These are phyloP conservation scores for Pemphredon lugubris DNA, from an alignment of 2,888 invertebrate genomes.

Conservation along the genomic window DNA sequence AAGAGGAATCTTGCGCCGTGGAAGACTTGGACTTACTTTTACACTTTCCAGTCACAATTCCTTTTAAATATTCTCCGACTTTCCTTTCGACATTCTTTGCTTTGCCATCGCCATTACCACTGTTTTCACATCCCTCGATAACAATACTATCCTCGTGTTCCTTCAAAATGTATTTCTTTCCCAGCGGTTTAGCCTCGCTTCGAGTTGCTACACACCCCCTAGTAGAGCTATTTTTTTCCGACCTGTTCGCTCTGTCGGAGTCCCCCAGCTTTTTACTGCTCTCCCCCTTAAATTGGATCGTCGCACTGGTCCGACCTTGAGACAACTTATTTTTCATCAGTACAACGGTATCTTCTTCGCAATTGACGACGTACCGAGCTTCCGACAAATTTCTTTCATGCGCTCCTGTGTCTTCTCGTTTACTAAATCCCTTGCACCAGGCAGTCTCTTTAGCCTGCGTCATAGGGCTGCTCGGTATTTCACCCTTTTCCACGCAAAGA, in stretches of 20 bases:
- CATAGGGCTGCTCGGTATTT: slow-evolving; percentile 78
- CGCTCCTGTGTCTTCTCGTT: slow-evolving; percentile 35
- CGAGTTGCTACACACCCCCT: not conserved
- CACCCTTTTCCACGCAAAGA: slow-evolving; percentile 77
- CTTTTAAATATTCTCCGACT: slow-evolving; percentile 7
- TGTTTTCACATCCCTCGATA: slow-evolving; percentile 60
- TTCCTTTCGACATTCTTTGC: slow-evolving; percentile 13
- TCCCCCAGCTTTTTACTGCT: slow-evolving; percentile 11
- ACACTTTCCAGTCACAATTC: slow-evolving; percentile 1
- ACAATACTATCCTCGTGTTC: slow-evolving; percentile 70
- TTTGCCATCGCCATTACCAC: slow-evolving; percentile 7
- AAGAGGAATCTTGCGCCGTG: not conserved
- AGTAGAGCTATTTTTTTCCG: slow-evolving; percentile 3
- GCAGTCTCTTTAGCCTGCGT: slow-evolving; percentile 71
- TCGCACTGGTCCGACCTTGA: not conserved
- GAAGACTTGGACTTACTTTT: slow-evolving; percentile 31
- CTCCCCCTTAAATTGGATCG: slow-evolving; percentile 18
- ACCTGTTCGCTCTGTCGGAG: slow-evolving; percentile 17
- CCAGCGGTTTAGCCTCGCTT: slow-evolving; percentile 18
- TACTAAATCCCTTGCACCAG: slow-evolving; percentile 66
- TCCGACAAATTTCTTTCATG: slow-evolving; percentile 67
- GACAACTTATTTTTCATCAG: slow-evolving; percentile 69
- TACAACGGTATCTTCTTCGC: slow-evolving; percentile 75
- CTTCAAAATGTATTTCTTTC: slow-evolving; percentile 61
- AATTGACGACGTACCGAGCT: slow-evolving; percentile 76